Percentiles rank a stretch among this genome's conserved stretches.
Conservation (phyloP, 2,113 vertebrate genomes). For the Osmerus mordax region DNA sequence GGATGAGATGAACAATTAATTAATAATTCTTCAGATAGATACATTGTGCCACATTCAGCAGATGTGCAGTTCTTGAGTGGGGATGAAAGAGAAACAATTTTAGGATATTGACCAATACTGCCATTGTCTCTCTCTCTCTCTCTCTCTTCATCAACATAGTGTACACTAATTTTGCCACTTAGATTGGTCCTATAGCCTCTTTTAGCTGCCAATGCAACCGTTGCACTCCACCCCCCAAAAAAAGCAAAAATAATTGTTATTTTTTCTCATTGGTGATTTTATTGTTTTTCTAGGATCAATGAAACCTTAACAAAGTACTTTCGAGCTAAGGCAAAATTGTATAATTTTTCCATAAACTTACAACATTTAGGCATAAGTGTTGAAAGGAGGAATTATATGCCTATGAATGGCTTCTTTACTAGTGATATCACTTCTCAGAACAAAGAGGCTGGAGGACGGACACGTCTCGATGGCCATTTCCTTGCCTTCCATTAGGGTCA, state of each 20-base stretch:
- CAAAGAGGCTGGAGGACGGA: constrained; percentile 77
- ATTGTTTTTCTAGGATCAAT: constrained; percentile 66
- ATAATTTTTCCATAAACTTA: constrained; percentile 78
- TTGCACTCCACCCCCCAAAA: constrained; percentile 54
- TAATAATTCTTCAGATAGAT: constrained; percentile 73
- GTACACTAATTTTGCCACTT: constrained; percentile 18
- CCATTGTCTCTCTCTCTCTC: constrained; percentile 15
- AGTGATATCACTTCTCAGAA: constrained; percentile 74
- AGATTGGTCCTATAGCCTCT: constrained; percentile 38
- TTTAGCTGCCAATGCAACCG: constrained; percentile 39
- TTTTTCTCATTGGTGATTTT: constrained; percentile 41
- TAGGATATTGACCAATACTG: constrained; percentile 62
- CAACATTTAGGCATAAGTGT: constrained; percentile 63
- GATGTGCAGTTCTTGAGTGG: constrained; percentile 53
- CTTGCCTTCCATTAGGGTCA: constrained; percentile 78
- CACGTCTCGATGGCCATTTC: constrained; percentile 79
- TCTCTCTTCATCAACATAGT: constrained; percentile 13
- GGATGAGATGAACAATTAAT: constrained; percentile 74
- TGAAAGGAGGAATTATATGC: constrained; percentile 70
- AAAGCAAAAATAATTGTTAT: constrained; percentile 29
- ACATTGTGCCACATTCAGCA: constrained; percentile 73
- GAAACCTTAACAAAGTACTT: constrained; percentile 69
- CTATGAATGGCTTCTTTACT: constrained; percentile 70
- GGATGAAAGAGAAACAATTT: constrained; percentile 53
- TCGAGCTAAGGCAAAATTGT: constrained; percentile 63